Evolutionary conservation across 2,888 invertebrate species (phyloP).

Genomic region (Leptopterna dolabrata): DNA sequence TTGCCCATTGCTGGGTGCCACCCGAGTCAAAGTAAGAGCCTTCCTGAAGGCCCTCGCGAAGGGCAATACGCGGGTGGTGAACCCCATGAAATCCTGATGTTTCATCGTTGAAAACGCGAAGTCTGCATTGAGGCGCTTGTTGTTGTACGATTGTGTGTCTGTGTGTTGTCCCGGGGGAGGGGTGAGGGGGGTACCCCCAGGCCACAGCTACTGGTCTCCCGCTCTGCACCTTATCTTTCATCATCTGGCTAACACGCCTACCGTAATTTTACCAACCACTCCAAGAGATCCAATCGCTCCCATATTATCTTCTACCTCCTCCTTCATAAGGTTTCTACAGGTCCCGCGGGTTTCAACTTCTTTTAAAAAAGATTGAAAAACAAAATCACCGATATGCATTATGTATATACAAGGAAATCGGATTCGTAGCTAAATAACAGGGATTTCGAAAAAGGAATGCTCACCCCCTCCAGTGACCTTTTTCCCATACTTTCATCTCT

Average conservation of each 20-base stretch:
- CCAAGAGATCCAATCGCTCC: constrained; percentile 16
- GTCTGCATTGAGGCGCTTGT: neutral
- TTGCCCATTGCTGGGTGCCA: too few species aligned
- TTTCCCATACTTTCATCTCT: constrained; percentile 1
- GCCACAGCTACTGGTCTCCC: constrained; percentile 34
- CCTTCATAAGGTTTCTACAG: neutral
- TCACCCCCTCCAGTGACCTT: neutral
- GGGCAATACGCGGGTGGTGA: too few species aligned
- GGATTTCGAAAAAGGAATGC: constrained; percentile 3
- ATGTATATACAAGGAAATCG: constrained; percentile 7
- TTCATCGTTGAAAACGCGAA: neutral
- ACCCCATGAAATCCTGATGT: too few species aligned
- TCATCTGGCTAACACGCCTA: constrained; percentile 39
- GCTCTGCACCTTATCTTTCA: constrained; percentile 40
- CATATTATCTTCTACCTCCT: constrained; percentile 16
- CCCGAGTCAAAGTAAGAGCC: too few species aligned
- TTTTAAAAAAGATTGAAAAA: neutral
- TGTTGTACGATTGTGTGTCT: neutral
- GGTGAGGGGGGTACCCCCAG: neutral
- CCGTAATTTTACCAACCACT: constrained; percentile 35
- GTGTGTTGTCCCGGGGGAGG: neutral
- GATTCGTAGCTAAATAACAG: neutral
- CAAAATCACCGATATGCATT: neutral
- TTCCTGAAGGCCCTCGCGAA: too few species aligned
- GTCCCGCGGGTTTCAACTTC: neutral